Conservation (phyloP, 2,888 invertebrate species). For the Apotomis turbidana region DNA sequence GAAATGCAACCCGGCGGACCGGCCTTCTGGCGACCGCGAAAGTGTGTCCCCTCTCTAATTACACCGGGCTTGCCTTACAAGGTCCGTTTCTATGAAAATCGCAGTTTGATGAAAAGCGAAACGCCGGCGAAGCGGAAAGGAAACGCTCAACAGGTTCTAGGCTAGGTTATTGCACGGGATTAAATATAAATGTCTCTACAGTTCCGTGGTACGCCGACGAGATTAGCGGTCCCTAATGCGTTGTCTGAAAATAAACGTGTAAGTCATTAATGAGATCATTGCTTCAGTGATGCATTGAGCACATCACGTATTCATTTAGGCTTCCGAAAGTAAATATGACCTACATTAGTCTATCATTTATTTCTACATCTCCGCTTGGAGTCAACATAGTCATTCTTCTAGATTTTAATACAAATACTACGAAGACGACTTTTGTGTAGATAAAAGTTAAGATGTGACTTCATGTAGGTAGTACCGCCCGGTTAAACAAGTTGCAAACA, state of each 20-base stretch:
- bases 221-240: not conserved
- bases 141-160: slow-evolving; percentile 24
- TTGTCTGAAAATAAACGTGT: slow-evolving; percentile 33
- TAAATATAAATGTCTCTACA: slow-evolving; percentile 23
- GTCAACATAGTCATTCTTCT: not conserved
- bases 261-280: slow-evolving; percentile 32
- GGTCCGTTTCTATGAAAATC: slow-evolving; percentile 41
- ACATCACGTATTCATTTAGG: slow-evolving; percentile 20
- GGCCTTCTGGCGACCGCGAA: slow-evolving; percentile 65
- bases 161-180: slow-evolving; percentile 14
- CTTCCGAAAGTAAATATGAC: slow-evolving; percentile 24
- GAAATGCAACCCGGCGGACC: slow-evolving; percentile 68
- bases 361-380: slow-evolving; percentile 5
- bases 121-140: slow-evolving; percentile 23
- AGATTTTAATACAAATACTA: no score
- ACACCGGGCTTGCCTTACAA: slow-evolving; percentile 60
- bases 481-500: no score
- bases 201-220: slow-evolving; percentile 11
- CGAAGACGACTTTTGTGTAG: no score
- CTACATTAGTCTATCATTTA: not conserved
- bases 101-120: slow-evolving; percentile 39
- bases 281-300: slow-evolving; percentile 13
- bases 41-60: slow-evolving; percentile 73
- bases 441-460: no score
- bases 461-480: no score